These are phyloP conservation scores for Chlamydotis undulata DNA, from an alignment of 2,113 vertebrate genomes.

Conservation along the genomic window DNA sequence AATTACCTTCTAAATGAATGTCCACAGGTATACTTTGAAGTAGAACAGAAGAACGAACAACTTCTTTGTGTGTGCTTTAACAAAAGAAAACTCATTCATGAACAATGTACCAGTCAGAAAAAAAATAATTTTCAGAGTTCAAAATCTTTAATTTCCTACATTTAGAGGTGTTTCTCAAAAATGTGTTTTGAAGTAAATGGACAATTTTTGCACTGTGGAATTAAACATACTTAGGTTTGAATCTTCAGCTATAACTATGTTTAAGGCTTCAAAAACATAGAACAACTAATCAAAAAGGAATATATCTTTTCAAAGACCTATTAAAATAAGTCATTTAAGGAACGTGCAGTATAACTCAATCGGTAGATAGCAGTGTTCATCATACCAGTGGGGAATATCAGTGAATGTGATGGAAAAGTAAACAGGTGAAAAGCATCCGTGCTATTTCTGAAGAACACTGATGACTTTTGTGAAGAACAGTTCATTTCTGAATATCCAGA, in stretches of 20 bases:
- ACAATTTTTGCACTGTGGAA: neutral
- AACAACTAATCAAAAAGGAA: neutral
- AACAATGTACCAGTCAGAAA: neutral
- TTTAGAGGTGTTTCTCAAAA: neutral
- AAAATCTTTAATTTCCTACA: neutral
- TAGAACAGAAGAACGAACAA: neutral
- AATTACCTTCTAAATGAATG: neutral
- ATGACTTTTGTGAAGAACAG: neutral
- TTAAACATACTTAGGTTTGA: neutral
- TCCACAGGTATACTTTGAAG: neutral
- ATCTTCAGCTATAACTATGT: neutral
- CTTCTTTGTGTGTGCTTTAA: neutral
- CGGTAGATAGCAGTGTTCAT: neutral
- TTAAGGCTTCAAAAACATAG: neutral
- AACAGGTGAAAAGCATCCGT: neutral
- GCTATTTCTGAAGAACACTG: neutral
- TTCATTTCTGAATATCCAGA: constrained; percentile 37
- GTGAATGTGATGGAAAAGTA: neutral
- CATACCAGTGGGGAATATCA: neutral
- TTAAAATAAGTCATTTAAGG: neutral
- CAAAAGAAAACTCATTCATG: neutral
- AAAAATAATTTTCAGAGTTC: neutral
- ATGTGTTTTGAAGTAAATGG: neutral
- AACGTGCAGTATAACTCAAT: neutral
- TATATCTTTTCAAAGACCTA: neutral